Base-by-base conservation (phyloP, 35 echinoderm and acorn worm species). In the Lytechinus pictus region DNA sequence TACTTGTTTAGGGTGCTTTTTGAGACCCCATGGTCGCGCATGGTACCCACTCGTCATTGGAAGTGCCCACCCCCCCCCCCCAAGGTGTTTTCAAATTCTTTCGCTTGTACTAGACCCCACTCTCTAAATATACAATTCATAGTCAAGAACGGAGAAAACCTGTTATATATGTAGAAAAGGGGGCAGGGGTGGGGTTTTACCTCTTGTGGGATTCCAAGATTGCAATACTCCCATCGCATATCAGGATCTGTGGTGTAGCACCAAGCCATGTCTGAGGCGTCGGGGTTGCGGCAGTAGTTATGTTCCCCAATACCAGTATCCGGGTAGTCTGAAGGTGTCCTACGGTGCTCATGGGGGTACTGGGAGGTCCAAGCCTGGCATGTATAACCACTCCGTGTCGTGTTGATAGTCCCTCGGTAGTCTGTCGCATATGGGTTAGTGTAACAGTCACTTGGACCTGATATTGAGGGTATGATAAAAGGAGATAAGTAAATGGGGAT, bases 251-350 rank as follows among this genome's bases (percentile, higher is more conserved):
- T 97, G 27, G 97, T 98, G 55, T 95, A 98, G 86, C 97, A 98
- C 97, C 97, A 98, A 27, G 96, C 89, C 1, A 54, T 29, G 27
- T 57, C 28, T 27, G 96, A 89, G 9, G 53, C 27, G 24, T 96
- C 97, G 1, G 94, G 91, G 87, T 96, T 98, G 9, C 97, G 94
- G 53, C 97, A 98, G 86, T 94, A 96, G 92, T 97, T 98, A 53
- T 98, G 97, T 44, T 97, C 96, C n/a, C 97, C 97, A 3, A 98
- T 54, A 54, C 97, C 97, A 27, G 96, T 89, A 52, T 92, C 92
- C 27, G 97, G 96, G 86, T 95, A 98, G 1, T 92, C 90, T 6
- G 8, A 19, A 12, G 94, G 92, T 6, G 90, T 94, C 29, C 93
- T 89, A 8, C 12, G 27, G 61, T 97, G 97, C 27, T 27, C 9